Evolutionary conservation across 2,888 invertebrate species (phyloP).

Genomic region (Troilus luridus): DNA sequence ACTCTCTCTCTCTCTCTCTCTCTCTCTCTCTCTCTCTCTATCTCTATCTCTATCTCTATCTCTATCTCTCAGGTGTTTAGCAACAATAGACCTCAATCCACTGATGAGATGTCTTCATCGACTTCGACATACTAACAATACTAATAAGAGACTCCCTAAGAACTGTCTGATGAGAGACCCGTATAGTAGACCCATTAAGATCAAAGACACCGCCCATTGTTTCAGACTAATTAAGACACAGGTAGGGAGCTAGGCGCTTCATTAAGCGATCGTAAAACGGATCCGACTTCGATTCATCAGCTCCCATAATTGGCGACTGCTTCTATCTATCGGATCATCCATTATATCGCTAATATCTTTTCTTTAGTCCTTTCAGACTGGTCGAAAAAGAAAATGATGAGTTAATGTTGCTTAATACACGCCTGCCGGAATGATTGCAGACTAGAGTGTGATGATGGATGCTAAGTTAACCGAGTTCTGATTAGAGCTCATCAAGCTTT

Average conservation of each 20-base stretch:
- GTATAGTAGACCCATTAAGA: no score
- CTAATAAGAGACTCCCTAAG: not conserved
- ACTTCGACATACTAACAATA: not conserved
- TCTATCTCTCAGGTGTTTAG: not conserved
- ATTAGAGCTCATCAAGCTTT: no score
- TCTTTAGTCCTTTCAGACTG: not conserved
- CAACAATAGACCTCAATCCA: not conserved
- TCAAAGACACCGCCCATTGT: not conserved
- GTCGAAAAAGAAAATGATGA: not conserved
- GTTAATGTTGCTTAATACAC: not conserved
- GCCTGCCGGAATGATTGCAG: not conserved
- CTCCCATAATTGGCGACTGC: not conserved
- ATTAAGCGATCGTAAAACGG: not conserved
- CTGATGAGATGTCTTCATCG: not conserved
- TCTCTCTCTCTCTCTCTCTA: no score
- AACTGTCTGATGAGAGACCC: not conserved
- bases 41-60: no score
- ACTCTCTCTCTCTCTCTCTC: no score
- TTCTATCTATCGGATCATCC: not conserved
- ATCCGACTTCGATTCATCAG: not conserved
- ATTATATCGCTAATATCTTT: slow-evolving; percentile 14
- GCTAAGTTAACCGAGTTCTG: no score
- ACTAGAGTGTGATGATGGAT: not conserved
- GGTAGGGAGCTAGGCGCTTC: not conserved
- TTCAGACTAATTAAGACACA: not conserved